Evolutionary conservation across 1,140 invertebrate genomes (phyloP).

Genomic region (Schlechtendalia chinensis): DNA sequence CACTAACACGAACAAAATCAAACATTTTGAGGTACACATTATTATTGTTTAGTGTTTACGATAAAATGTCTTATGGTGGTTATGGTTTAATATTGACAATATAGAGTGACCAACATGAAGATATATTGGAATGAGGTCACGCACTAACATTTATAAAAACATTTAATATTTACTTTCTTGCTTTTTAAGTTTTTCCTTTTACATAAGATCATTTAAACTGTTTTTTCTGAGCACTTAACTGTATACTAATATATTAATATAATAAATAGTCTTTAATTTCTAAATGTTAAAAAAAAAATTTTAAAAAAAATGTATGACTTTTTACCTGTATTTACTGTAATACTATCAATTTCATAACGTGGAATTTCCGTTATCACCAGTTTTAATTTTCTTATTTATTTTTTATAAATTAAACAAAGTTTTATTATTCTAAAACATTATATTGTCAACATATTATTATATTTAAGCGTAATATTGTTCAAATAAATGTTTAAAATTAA

Average conservation of each 20-base stretch:
- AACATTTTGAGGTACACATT: background rate
- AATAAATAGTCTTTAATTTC: background rate
- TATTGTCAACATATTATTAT: background rate
- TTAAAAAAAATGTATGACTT: background rate
- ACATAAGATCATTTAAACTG: too few species aligned
- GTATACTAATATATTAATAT: too few species aligned
- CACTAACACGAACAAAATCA: background rate
- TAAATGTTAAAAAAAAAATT: background rate
- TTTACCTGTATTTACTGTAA: background rate
- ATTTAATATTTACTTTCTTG: background rate
- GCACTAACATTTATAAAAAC: background rate
- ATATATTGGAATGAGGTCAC: background rate
- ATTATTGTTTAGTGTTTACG: slow-evolving; percentile 46
- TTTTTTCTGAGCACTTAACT: too few species aligned
- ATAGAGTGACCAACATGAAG: slow-evolving; percentile 22
- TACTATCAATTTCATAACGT: slow-evolving; percentile 37
- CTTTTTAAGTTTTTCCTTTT: too few species aligned
- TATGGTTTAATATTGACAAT: background rate
- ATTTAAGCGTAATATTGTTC: background rate
- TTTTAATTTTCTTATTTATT: background rate
- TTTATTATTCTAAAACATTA: background rate
- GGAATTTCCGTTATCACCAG: slow-evolving; percentile 22
- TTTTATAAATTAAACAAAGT: background rate
- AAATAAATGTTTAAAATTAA: background rate
- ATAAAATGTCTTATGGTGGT: background rate